These are phyloP conservation scores for Chirona hameri DNA, from an alignment of 2,888 invertebrate genomes.

Conservation along the genomic window DNA sequence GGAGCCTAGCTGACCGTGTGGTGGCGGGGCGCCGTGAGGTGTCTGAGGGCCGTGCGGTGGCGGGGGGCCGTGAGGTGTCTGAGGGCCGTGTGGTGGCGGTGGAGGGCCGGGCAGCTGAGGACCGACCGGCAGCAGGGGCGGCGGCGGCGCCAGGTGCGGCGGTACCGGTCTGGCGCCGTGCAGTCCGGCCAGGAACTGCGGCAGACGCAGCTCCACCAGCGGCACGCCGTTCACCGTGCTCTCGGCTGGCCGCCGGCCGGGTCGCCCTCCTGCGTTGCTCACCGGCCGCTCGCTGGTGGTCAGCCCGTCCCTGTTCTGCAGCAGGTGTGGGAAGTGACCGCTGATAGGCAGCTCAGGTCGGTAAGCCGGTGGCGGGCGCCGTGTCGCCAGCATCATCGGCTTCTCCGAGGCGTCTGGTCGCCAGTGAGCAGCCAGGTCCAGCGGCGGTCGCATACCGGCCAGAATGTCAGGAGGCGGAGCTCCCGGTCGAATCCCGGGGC, in stretches of 20 bases:
- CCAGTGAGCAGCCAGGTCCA: no score
- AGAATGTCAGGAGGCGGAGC: no score
- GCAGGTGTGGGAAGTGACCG: not conserved
- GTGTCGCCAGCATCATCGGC: not conserved
- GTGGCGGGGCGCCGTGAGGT: no score
- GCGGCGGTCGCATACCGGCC: no score
- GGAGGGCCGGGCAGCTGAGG: not conserved
- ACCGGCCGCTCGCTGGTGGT: not conserved
- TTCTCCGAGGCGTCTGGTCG: not conserved
- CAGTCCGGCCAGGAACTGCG: not conserved
- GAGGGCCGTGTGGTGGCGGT: not conserved
- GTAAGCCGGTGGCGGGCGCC: not conserved
- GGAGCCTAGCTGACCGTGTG: no score
- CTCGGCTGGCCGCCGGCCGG: not conserved
- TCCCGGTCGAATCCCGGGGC: not conserved
- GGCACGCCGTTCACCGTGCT: not conserved
- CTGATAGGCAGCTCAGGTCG: not conserved
- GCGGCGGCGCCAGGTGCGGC: constrained; percentile 8
- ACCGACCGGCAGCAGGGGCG: not conserved
- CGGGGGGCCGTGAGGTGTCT: not conserved
- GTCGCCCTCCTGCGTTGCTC: not conserved
- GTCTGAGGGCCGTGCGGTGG: not conserved
- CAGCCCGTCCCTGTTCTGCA: not conserved
- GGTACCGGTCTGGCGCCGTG: not conserved
- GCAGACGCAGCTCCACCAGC: not conserved